A percentile compares a stretch with the other conserved stretches of the same genome.
Conservation (phyloP, 2,797 vertebrate species). For the Epinephelus coioides region DNA sequence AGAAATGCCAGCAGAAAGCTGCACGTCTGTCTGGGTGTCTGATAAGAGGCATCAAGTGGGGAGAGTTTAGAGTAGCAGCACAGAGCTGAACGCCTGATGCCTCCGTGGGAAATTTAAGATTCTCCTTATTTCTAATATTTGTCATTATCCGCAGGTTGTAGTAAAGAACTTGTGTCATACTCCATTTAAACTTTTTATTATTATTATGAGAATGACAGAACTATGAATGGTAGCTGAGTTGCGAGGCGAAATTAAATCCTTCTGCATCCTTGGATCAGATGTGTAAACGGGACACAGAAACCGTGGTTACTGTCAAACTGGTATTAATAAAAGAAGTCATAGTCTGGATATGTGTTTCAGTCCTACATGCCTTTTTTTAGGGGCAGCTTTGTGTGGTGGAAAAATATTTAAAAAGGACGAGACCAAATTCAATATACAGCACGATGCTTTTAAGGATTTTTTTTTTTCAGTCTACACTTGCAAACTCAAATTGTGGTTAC, state of each 20-base stretch:
- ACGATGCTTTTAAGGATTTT: neutral
- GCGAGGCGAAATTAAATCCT: constrained; percentile 11
- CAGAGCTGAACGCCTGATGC: constrained; percentile 31
- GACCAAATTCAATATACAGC: neutral
- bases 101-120: constrained; percentile 36
- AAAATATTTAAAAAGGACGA: constrained; percentile 9
- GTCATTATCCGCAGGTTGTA: neutral
- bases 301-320: neutral
- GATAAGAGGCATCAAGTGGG: constrained; percentile 73
- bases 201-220: neutral
- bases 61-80: constrained; percentile 47
- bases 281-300: neutral
- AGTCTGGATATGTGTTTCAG: neutral
- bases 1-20: constrained; percentile 66
- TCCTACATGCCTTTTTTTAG: neutral
- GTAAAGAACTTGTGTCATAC: neutral
- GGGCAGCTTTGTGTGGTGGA: neutral
- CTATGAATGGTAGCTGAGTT: neutral
- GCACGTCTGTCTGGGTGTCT: constrained; percentile 72
- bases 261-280: neutral
- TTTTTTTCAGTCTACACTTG: neutral
- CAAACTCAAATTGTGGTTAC: neutral
- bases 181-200: neutral
- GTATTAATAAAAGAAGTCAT: constrained; percentile 6
- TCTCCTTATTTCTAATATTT: constrained; percentile 15